Conservation (phyloP, 1,140 invertebrate genomes). For the Eufriesea mexicana region DNA sequence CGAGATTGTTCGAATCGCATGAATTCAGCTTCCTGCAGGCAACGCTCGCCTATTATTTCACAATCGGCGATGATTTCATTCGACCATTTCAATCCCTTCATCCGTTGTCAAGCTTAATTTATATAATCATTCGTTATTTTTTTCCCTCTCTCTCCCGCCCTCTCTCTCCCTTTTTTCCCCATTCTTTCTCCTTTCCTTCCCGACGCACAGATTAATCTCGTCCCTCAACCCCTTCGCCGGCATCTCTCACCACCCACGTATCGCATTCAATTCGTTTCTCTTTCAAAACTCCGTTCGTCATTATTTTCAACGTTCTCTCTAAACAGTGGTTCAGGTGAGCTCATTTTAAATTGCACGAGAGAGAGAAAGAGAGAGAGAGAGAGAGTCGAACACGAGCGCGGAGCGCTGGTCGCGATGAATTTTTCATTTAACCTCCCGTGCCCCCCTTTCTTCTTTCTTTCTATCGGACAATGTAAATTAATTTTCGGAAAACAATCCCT, state of each 20-base stretch:
- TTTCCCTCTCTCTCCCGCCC: constrained; percentile 18
- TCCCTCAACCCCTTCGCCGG: neutral
- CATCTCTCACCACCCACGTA: constrained; percentile 35
- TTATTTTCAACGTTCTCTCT: constrained; percentile 43
- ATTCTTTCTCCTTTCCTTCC: neutral
- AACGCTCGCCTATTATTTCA: constrained; percentile 44
- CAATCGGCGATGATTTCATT: constrained; percentile 53
- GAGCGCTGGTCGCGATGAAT: constrained; percentile 5
- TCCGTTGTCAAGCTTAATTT: constrained; percentile 52
- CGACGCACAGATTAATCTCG: constrained; percentile 55
- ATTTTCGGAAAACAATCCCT: neutral
- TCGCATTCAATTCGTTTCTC: constrained; percentile 33
- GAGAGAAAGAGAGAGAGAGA: too few relatives aligned
- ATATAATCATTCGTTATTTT: constrained; percentile 64
- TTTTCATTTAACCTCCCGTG: constrained; percentile 3
- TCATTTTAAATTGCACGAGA: constrained; percentile 8
- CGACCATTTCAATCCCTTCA: constrained; percentile 37
- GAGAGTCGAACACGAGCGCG: too few relatives aligned
- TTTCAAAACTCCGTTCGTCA: constrained; percentile 14
- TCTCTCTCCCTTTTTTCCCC: neutral
- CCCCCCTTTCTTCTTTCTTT: neutral
- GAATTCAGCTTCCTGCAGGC: constrained; percentile 46
- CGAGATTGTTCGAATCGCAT: constrained; percentile 47
- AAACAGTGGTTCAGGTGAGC: constrained; percentile 12
- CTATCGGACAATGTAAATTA: too few relatives aligned